Evolutionary conservation across 2,888 invertebrate species (phyloP).

Genomic region (Mimas tiliae): DNA sequence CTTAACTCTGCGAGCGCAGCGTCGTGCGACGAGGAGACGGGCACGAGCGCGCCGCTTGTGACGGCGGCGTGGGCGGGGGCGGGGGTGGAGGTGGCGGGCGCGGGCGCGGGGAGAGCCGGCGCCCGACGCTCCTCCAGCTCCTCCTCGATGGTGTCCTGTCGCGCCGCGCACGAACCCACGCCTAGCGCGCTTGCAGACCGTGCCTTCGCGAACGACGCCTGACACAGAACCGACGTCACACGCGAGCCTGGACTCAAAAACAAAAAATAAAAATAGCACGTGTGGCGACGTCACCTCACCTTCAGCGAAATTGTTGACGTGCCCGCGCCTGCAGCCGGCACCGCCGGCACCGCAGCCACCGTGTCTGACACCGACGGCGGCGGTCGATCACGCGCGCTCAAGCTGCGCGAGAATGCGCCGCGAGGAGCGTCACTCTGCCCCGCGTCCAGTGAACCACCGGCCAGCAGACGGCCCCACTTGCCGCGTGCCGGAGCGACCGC

Average conservation of each 20-base stretch:
- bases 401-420: constrained; percentile 77
- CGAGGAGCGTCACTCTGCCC: constrained; percentile 80
- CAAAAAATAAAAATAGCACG: not conserved
- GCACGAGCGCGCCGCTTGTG: constrained; percentile 51
- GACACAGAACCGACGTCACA: constrained; percentile 18
- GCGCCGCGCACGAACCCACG: constrained; percentile 74
- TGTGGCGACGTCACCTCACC: constrained; percentile 61
- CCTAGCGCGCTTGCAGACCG: constrained; percentile 72
- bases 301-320: not conserved
- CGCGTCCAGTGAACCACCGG: constrained; percentile 91
- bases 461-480: constrained; percentile 93
- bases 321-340: constrained; percentile 49
- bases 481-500: constrained; percentile 74
- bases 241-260: not conserved
- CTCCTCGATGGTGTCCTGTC: constrained; percentile 93
- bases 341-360: constrained; percentile 75
- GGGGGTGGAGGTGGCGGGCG: constrained; percentile 51
- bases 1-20: constrained; percentile 82
- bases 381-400: constrained; percentile 73
- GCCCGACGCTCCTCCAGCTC: constrained; percentile 81
- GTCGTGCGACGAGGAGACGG: constrained; percentile 70
- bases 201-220: constrained; percentile 68
- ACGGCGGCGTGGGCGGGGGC: constrained; percentile 51
- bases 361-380: constrained; percentile 75
- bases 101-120: constrained; percentile 46